A percentile compares a stretch with the other conserved stretches of the same genome.
Evolutionary conservation across 2,113 vertebrate species (phyloP).

Genomic region (Calcarius ornatus): DNA sequence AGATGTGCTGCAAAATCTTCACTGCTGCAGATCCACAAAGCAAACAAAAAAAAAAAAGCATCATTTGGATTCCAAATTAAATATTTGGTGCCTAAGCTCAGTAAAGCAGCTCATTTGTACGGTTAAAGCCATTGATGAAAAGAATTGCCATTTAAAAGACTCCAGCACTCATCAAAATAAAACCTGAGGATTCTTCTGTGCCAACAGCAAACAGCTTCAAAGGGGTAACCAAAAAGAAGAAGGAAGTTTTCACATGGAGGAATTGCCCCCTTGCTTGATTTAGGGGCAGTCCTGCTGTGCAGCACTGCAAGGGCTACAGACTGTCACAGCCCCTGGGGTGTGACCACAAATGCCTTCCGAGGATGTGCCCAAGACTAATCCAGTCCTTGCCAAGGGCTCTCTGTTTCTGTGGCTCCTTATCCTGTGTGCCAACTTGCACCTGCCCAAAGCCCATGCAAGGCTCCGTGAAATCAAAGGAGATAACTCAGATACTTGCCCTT

Average conservation of each 20-base stretch:
- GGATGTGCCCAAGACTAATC: neutral
- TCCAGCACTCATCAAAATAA: neutral
- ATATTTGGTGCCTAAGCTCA: neutral
- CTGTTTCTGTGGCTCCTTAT: neutral
- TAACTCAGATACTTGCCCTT: neutral
- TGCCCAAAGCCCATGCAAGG: fast-evolving
- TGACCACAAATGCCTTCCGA: neutral
- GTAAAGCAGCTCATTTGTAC: neutral
- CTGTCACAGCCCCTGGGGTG: neutral
- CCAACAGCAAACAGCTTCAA: neutral
- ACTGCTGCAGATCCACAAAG: neutral
- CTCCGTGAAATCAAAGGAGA: neutral
- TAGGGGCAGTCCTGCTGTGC: neutral
- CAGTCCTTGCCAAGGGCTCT: neutral
- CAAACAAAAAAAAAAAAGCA: no score
- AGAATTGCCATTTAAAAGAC: neutral
- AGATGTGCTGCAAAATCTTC: neutral
- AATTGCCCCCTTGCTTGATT: neutral
- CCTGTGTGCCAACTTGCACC: fast-evolving
- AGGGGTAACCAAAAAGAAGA: neutral
- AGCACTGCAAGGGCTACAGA: fast-evolving
- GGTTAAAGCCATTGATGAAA: neutral
- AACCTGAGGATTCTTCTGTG: neutral
- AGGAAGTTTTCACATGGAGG: neutral
- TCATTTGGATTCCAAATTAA: neutral